These are phyloP conservation scores for Atethmia centrago DNA, from an alignment of 2,888 invertebrate genomes.

Conservation along the genomic window DNA sequence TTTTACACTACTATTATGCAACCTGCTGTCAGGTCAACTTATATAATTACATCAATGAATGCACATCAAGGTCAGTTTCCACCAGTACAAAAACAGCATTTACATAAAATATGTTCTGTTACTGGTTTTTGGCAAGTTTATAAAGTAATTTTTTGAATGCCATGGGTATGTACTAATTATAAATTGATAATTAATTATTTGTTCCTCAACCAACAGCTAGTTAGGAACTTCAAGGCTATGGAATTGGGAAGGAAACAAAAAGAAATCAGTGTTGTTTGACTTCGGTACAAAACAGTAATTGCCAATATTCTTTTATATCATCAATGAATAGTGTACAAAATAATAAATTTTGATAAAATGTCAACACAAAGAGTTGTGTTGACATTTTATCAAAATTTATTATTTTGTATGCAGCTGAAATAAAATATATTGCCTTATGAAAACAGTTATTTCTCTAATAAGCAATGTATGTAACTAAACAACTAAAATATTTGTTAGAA, in stretches of 20 bases:
- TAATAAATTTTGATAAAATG: too few relatives aligned
- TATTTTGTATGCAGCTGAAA: constrained; percentile 7
- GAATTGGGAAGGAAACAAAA: constrained; percentile 3
- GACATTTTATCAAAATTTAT: not conserved
- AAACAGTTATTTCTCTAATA: constrained; percentile 2
- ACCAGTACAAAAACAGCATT: constrained; percentile 29
- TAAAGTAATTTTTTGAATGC: not conserved
- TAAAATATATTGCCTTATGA: constrained; percentile 3
- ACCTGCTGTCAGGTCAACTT: not conserved
- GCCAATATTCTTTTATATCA: not conserved
- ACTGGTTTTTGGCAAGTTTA: not conserved
- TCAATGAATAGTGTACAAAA: not conserved
- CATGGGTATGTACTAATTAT: not conserved
- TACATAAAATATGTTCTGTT: constrained; percentile 19
- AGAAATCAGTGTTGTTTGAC: constrained; percentile 14
- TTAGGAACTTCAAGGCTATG: not conserved
- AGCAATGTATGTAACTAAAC: not conserved
- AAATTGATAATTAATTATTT: not conserved
- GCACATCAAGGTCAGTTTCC: constrained; percentile 18
- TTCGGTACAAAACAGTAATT: constrained; percentile 3
- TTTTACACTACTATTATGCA: constrained; percentile 11
- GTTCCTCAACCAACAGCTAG: not conserved
- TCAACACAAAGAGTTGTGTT: too few relatives aligned
- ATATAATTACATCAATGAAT: constrained; percentile 6
- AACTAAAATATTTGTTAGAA: not conserved